Conservation (phyloP, 2,797 vertebrate genomes). For the Onychomys torridus region DNA sequence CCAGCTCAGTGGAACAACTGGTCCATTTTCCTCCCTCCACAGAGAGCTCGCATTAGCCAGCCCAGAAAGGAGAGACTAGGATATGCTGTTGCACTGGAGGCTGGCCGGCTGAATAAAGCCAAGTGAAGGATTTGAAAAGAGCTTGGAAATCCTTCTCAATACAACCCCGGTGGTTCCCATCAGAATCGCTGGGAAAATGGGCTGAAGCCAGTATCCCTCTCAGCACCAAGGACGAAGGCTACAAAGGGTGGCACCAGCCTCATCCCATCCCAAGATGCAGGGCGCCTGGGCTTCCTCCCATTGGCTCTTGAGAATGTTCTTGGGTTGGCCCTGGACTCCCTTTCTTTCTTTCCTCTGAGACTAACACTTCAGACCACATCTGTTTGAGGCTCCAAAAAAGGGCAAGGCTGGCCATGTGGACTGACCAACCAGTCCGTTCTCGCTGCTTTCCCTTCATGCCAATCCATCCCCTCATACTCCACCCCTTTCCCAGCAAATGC, state of each 20-base stretch:
- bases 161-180: neutral
- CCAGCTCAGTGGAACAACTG: neutral
- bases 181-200: neutral
- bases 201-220: neutral
- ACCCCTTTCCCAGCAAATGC: neutral
- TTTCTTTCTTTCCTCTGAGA: neutral
- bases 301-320: neutral
- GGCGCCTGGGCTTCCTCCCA: neutral
- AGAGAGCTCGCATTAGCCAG: neutral
- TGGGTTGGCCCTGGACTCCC: neutral
- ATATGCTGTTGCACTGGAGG: neutral
- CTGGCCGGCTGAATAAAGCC: neutral
- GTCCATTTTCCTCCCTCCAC: neutral
- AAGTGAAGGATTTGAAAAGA: conserved; percentile 29
- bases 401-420: neutral
- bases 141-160: conserved; percentile 6
- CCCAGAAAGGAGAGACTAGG: neutral
- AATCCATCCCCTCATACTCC: neutral
- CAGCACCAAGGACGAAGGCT: neutral
- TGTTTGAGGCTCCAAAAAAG: neutral
- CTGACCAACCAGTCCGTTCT: neutral
- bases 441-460: neutral
- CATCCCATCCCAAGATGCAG: neutral
- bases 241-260: neutral
- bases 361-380: neutral